Percentiles rank a stretch among this genome's conserved stretches.
These are phyloP conservation scores for Remorina albescens DNA, from an alignment of 2,797 vertebrate species.

Conservation along the genomic window DNA sequence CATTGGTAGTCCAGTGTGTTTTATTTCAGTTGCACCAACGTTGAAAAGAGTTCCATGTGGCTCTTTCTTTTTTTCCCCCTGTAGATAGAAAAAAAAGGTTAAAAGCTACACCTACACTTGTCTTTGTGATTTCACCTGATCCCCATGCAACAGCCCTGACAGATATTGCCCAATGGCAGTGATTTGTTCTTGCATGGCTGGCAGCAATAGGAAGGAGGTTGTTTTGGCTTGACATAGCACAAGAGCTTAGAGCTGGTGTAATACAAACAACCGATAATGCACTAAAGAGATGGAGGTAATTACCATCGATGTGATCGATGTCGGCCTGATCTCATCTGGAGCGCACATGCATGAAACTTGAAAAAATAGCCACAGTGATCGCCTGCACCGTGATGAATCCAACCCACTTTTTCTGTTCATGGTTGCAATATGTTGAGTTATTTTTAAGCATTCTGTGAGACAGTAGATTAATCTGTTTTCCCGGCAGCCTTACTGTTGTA, in stretches of 20 bases:
- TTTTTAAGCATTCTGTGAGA: slow-evolving; percentile 23
- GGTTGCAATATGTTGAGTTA: slow-evolving; percentile 15
- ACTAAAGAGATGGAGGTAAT: slow-evolving; percentile 59
- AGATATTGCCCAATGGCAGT: slow-evolving; percentile 67
- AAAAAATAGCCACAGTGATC: slow-evolving; percentile 25
- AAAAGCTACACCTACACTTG: slow-evolving; percentile 72
- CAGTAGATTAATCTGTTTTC: slow-evolving; percentile 42
- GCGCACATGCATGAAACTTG: slow-evolving; percentile 52
- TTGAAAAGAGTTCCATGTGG: slow-evolving; percentile 51
- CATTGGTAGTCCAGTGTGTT: slow-evolving; percentile 30
- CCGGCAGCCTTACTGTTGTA: slow-evolving; percentile 21
- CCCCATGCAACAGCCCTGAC: slow-evolving; percentile 61
- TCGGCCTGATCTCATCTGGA: slow-evolving; percentile 29
- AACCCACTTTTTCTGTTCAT: slow-evolving; percentile 13
- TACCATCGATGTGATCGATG: slow-evolving; percentile 71
- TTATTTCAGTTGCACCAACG: slow-evolving; percentile 31
- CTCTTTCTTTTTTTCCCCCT: slow-evolving; percentile 23
- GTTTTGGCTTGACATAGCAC: slow-evolving; percentile 55
- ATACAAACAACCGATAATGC: slow-evolving; percentile 53
- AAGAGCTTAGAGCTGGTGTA: slow-evolving; percentile 45
- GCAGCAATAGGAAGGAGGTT: slow-evolving; percentile 48
- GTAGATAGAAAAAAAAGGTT: slow-evolving; percentile 49
- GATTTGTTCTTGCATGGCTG: slow-evolving; percentile 70
- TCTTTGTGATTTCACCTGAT: slow-evolving; percentile 69
- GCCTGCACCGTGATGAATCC: slow-evolving; percentile 23